Percentiles rank a stretch among this genome's conserved stretches.
These are phyloP conservation scores for Ameiurus melas DNA, from an alignment of 2,113 vertebrate genomes.

Conservation along the genomic window DNA sequence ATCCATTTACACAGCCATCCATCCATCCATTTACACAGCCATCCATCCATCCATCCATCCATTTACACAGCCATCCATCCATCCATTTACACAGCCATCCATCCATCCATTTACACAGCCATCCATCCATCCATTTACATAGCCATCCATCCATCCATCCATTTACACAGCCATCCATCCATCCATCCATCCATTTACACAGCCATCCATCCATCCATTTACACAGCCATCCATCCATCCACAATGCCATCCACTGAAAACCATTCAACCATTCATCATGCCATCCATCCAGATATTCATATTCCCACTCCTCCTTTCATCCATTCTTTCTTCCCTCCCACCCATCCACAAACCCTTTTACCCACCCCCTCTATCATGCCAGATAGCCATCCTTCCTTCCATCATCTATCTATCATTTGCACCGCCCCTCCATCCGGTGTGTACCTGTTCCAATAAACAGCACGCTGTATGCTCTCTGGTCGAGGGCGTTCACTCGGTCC, in stretches of 20 bases:
- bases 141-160: too few relatives aligned
- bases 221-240: too few relatives aligned
- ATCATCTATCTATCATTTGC: not conserved
- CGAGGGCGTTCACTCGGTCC: constrained; percentile 77
- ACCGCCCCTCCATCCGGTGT: not conserved
- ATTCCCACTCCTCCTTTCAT: too few relatives aligned
- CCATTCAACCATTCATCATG: not conserved
- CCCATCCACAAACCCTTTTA: not conserved
- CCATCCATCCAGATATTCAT: not conserved
- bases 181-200: not conserved
- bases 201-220: too few relatives aligned
- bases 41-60: too few relatives aligned
- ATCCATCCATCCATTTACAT: not conserved
- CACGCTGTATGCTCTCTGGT: constrained; percentile 80
- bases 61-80: too few relatives aligned
- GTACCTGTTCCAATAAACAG: constrained; percentile 95
- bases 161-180: not conserved
- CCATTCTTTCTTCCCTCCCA: not conserved
- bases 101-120: too few relatives aligned
- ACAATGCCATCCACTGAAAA: too few relatives aligned
- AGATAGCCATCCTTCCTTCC: not conserved
- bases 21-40: too few relatives aligned
- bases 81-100: too few relatives aligned
- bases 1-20: too few relatives aligned
- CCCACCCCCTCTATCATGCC: not conserved